Base-by-base conservation (phyloP, 2,888 invertebrate genomes). In the Oxycera nigricornis region DNA sequence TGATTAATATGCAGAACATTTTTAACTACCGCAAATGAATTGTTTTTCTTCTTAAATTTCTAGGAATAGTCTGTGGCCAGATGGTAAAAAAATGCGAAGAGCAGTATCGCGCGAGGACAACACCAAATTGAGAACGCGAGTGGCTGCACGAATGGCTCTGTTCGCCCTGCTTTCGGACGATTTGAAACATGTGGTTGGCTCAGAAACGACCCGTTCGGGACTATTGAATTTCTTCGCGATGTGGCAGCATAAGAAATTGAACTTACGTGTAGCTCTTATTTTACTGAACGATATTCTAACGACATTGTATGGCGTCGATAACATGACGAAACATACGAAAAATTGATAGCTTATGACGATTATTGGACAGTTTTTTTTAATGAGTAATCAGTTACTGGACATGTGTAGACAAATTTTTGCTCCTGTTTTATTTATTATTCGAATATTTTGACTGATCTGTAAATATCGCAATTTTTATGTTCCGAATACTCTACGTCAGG, bases 111-210 rank as follows among this genome's bases (percentile, higher is more conserved):
- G 79, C 1, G 79, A 79, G 46, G 79, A 79, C 24, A 78, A 76
- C 31, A 79, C 78, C 4, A 79, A 90, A 82, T 88, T 90, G 86
- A 87, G 93, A 79, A 92, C 93, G 0, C 86, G 92, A 76, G 89
- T 94, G 6, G 91, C 92, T 65, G 92, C 94, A 39, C 92, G 93
- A 85, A 88, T 91, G 41, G 91, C 93, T 73, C 87, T 94, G 80
- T 85, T 94, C n/a, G 91, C 92, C 7, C 90, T 91, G 80, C 84
- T 94, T 35, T 91, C 74, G 87, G 90, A 90, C 82, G 90, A 90
- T 79, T 80, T 90, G 76, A 86, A 88, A 68, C 87, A 88, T 68
- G 84, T 90, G 65, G 86, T 91, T 67, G 90, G 90, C 22, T 87
- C 86, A 72, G 89, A 89, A 79, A 88, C 89, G 9, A 87, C 88